A percentile compares a stretch with the other conserved stretches of the same genome.
phyloP scores from a whole-genome alignment of 2,797 vertebrate genomes.

The Dipus sagitta region DNA sequence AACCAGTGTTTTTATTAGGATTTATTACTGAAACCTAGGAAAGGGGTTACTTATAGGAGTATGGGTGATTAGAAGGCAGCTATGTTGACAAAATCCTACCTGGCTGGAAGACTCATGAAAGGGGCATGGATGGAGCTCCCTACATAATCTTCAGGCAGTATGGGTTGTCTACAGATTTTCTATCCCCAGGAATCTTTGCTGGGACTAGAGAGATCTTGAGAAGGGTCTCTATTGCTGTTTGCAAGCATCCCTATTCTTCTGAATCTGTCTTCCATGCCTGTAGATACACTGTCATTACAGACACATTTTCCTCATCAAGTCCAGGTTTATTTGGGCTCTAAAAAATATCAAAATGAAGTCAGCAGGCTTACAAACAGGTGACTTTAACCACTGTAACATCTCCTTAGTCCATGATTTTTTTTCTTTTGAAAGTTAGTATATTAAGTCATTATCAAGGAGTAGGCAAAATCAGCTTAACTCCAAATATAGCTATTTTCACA shows the following conservation, averaged over 20 bases:
- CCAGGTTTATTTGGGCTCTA: too few relatives aligned
- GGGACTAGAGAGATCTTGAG: too few relatives aligned
- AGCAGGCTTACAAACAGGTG: too few relatives aligned
- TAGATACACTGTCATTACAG: too few relatives aligned
- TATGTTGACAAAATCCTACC: too few relatives aligned
- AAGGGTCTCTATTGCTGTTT: too few relatives aligned
- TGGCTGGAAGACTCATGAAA: not conserved
- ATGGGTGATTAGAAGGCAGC: not conserved
- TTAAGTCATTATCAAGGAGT: not conserved
- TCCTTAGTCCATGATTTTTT: not conserved
- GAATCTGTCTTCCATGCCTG: too few relatives aligned
- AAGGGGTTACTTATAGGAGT: not conserved
- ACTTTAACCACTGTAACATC: too few relatives aligned
- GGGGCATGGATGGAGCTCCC: not conserved
- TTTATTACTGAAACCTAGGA: not conserved
- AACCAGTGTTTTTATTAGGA: not conserved
- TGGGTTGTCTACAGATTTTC: not conserved
- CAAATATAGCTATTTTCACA: not conserved
- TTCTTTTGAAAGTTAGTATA: conserved; percentile 6
- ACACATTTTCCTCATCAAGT: too few relatives aligned
- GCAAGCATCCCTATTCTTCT: too few relatives aligned
- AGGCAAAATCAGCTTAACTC: not conserved
- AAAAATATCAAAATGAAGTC: too few relatives aligned
- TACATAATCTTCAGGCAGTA: not conserved
- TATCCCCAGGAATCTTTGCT: not conserved